These are phyloP conservation scores for Troides oblongomaculatus DNA, from an alignment of 2,888 invertebrate species.

Conservation along the genomic window DNA sequence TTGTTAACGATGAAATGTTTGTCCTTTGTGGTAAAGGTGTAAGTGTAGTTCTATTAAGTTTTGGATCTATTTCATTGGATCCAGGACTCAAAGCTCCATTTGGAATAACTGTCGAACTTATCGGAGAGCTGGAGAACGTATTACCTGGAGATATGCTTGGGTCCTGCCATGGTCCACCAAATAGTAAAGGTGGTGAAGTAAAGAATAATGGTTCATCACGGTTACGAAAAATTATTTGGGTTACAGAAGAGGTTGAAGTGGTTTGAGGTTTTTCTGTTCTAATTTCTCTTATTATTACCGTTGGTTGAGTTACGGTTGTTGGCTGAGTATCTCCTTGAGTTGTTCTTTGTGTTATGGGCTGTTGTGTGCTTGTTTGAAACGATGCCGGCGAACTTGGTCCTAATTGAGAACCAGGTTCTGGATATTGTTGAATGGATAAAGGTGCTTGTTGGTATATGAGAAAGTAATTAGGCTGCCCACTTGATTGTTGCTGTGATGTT, in stretches of 20 bases:
- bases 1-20: slow-evolving; percentile 44
- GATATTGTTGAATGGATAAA: slow-evolving; percentile 23
- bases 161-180: slow-evolving; percentile 20
- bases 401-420: slow-evolving; percentile 17
- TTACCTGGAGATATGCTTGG: slow-evolving; percentile 33
- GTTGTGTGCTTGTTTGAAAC: slow-evolving; percentile 10
- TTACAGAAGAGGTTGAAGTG: neutral
- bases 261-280: slow-evolving; percentile 1
- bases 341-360: slow-evolving; percentile 19
- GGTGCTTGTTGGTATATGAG: slow-evolving; percentile 32
- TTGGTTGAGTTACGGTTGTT: slow-evolving; percentile 13
- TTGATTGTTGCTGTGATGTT: slow-evolving; percentile 28
- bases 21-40: slow-evolving; percentile 26
- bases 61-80: slow-evolving; percentile 2
- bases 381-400: slow-evolving; percentile 14
- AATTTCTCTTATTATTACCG: slow-evolving; percentile 19
- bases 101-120: slow-evolving; percentile 31
- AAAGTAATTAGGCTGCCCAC: slow-evolving; percentile 35
- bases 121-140: slow-evolving; percentile 36
- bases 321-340: slow-evolving; percentile 23
- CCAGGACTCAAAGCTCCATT: neutral
- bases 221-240: neutral
- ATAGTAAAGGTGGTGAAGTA: slow-evolving; percentile 27
- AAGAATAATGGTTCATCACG: slow-evolving; percentile 4
- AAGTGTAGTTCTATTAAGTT: slow-evolving; percentile 25